Conservation (phyloP, 2,888 invertebrate species). For the Atrina japonica region DNA sequence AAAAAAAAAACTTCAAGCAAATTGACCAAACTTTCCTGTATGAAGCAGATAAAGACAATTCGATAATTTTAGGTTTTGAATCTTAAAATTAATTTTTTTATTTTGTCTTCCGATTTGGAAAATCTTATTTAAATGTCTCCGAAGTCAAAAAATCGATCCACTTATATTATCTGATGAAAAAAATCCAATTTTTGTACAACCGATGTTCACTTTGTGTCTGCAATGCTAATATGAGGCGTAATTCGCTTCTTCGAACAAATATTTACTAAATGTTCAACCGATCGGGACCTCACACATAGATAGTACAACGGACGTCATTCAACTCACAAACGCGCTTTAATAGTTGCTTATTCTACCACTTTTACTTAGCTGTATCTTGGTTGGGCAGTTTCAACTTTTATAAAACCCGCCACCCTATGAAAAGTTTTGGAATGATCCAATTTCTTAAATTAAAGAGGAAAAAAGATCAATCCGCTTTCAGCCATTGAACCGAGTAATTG, state of each 20-base stretch:
- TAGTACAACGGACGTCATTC: background rate
- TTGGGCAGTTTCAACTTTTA: slow-evolving; percentile 14
- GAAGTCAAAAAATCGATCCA: no score
- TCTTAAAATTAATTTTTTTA: no score
- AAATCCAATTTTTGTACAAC: no score
- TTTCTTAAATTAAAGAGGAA: slow-evolving; percentile 27
- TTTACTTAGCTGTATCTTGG: background rate
- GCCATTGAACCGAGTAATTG: slow-evolving; percentile 27
- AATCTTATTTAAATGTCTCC: no score
- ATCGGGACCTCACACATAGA: slow-evolving; percentile 27
- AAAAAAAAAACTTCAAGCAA: no score
- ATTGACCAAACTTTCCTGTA: no score
- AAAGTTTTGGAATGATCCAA: slow-evolving; percentile 15
- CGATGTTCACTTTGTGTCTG: no score
- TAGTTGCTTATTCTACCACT: slow-evolving; percentile 4
- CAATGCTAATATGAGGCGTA: no score
- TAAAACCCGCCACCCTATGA: background rate
- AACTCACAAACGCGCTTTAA: slow-evolving; percentile 9
- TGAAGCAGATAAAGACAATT: no score
- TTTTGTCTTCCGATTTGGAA: no score
- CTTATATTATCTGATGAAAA: no score
- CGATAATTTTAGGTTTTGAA: no score
- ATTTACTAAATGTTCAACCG: slow-evolving; percentile 16
- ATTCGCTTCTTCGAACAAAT: slow-evolving; percentile 24
- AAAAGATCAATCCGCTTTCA: background rate